phyloP scores from a whole-genome alignment of 2,888 invertebrate genomes.

The Ophion slaviceki region DNA sequence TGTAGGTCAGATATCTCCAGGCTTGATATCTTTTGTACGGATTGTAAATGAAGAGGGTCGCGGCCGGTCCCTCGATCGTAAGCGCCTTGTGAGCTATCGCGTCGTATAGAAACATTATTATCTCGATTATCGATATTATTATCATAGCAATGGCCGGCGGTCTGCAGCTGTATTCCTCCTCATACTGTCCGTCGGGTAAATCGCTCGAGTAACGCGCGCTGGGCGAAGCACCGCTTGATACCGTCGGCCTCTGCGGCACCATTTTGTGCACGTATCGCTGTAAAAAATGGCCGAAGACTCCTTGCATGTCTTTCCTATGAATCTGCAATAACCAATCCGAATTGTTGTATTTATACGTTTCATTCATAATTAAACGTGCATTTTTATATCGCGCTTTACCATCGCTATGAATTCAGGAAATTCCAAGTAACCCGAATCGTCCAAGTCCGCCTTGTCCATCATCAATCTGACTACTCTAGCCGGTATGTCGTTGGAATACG shows the following conservation, averaged over 20 bases:
- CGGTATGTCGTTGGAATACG: constrained; percentile 89
- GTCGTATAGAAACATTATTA: constrained; percentile 86
- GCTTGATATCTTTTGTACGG: constrained; percentile 93
- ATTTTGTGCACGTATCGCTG: constrained; percentile 86
- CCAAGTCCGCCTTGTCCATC: constrained; percentile 87
- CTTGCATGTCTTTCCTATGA: constrained; percentile 84
- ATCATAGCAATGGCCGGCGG: constrained; percentile 97
- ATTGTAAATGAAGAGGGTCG: constrained; percentile 93
- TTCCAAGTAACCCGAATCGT: constrained; percentile 88
- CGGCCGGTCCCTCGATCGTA: constrained; percentile 88
- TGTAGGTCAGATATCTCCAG: constrained; percentile 97
- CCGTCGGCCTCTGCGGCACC: constrained; percentile 84
- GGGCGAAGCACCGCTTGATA: constrained; percentile 73
- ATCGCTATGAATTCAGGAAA: constrained; percentile 90
- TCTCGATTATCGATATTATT: constrained; percentile 94
- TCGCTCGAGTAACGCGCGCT: constrained; percentile 82
- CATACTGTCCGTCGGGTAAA: constrained; percentile 90
- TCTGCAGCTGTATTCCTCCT: constrained; percentile 95
- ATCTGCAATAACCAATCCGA: constrained; percentile 74
- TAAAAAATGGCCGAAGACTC: constrained; percentile 88
- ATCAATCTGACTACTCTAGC: constrained; percentile 88
- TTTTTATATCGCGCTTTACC: constrained; percentile 82
- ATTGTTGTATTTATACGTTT: background rate
- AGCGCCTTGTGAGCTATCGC: constrained; percentile 72
- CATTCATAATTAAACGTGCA: background rate